phyloP scores from a whole-genome alignment of 2,888 invertebrate species.

The Epinotia demarniana region DNA sequence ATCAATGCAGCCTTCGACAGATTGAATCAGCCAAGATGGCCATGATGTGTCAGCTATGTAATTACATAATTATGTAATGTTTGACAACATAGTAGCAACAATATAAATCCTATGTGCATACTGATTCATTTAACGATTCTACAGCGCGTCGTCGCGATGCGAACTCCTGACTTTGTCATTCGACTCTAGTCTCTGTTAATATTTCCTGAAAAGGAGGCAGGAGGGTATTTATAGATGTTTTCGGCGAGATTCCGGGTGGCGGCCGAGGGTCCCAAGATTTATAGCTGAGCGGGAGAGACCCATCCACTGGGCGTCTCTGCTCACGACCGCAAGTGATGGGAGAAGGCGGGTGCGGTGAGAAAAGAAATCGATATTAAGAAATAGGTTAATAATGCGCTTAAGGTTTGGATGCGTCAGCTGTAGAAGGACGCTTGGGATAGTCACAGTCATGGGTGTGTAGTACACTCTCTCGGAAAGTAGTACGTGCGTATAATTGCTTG shows the following conservation, averaged over 20 bases:
- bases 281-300: constrained; percentile 82
- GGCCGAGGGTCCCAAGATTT: constrained; percentile 84
- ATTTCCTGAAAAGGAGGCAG: constrained; percentile 82
- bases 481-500: too few species aligned
- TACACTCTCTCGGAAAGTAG: too few species aligned
- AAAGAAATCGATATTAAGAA: constrained; percentile 30
- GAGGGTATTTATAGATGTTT: constrained; percentile 83
- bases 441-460: too few species aligned
- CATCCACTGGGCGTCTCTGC: constrained; percentile 79
- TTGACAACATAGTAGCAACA: constrained; percentile 1
- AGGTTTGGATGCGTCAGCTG: background rate
- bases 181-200: constrained; percentile 71
- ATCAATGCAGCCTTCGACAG: background rate
- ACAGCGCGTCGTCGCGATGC: constrained; percentile 9
- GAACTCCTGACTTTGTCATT: constrained; percentile 65
- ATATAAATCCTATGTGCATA: background rate
- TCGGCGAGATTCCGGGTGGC: constrained; percentile 82
- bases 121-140: constrained; percentile 3
- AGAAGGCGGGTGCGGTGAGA: constrained; percentile 34
- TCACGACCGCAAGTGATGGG: constrained; percentile 53
- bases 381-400: background rate
- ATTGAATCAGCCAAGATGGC: background rate
- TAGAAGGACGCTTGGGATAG: too few species aligned
- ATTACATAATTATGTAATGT: background rate
- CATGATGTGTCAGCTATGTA: background rate